Conservation (phyloP, 2,113 vertebrate genomes). For the Vidua macroura region DNA sequence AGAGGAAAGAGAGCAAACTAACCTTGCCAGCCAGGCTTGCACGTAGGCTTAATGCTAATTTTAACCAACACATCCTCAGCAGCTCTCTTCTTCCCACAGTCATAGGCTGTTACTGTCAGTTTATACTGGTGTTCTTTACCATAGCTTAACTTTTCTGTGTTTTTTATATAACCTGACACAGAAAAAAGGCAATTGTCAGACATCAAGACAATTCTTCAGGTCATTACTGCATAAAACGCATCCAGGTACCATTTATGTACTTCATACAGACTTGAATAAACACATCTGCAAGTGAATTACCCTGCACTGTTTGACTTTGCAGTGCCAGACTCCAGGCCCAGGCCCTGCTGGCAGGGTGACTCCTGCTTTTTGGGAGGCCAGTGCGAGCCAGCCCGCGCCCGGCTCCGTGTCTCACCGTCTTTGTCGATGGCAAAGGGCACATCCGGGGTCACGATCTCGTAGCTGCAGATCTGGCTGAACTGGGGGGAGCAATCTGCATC, state of each 20-base stretch:
- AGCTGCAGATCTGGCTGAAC: slow-evolving; percentile 98
- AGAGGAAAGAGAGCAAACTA: not conserved
- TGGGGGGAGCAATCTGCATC: slow-evolving; percentile 97
- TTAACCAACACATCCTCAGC: slow-evolving; percentile 92
- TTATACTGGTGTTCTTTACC: slow-evolving; percentile 93
- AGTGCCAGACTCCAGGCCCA: not conserved
- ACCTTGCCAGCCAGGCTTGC: slow-evolving; percentile 98
- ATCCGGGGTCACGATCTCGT: slow-evolving; percentile 92
- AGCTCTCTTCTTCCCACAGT: slow-evolving; percentile 96
- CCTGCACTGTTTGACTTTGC: not conserved
- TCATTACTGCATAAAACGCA: rapidly evolving
- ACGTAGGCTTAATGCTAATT: slow-evolving; percentile 92
- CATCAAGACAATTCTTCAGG: not conserved
- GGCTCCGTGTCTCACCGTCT: slow-evolving; percentile 78
- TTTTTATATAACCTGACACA: slow-evolving; percentile 89
- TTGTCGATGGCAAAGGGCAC: slow-evolving; percentile 94
- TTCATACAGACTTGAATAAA: not conserved
- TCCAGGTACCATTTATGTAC: not conserved
- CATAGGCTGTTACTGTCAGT: slow-evolving; percentile 92
- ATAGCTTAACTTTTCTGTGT: slow-evolving; percentile 92
- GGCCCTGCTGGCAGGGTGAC: not conserved
- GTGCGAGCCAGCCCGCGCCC: not conserved
- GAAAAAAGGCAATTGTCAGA: not conserved
- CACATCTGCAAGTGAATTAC: not conserved
- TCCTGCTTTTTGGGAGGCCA: rapidly evolving